phyloP scores from a whole-genome alignment of 1,140 invertebrate species.

The Drosophila virilis region DNA sequence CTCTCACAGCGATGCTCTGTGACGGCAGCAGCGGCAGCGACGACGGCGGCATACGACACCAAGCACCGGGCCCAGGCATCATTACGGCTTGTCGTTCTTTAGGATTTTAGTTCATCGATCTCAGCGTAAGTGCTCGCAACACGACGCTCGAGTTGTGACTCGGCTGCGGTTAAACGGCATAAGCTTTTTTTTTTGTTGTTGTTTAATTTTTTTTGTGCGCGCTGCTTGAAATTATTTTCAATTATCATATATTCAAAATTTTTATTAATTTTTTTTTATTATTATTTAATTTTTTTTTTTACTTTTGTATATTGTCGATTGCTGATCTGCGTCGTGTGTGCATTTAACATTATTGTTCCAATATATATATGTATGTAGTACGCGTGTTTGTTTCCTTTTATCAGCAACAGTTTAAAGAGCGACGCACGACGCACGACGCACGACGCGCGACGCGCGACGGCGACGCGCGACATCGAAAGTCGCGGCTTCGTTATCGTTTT shows the following conservation, averaged over 20 bases:
- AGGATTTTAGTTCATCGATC: conserved; percentile 79
- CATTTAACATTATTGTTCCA: conserved; percentile 20
- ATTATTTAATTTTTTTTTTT: conserved; percentile 15
- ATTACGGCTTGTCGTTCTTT: conserved; percentile 64
- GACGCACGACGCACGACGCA: conserved; percentile 2
- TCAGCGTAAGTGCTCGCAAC: conserved; percentile 78
- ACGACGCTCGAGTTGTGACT: conserved; percentile 25
- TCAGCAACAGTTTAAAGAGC: conserved; percentile 16
- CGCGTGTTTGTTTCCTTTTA: conserved; percentile 18
- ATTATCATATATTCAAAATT: conserved; percentile 17
- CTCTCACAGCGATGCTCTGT: conserved; percentile 28
- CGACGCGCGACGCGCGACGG: neutral
- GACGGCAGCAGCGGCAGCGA: conserved; percentile 14
- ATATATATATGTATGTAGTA: neutral
- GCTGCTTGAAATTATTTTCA: conserved; percentile 24
- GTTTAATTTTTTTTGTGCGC: conserved; percentile 15
- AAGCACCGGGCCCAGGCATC: conserved; percentile 47
- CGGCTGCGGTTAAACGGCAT: conserved; percentile 23
- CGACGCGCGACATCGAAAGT: neutral
- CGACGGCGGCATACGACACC: conserved; percentile 27
- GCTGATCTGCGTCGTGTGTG: conserved; percentile 24
- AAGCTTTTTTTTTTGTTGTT: conserved; percentile 20
- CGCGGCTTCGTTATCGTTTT: conserved; percentile 27
- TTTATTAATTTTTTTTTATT: neutral
- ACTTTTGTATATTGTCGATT: conserved; percentile 5